Conservation (phyloP, 2,888 invertebrate species). For the Pristionchus japonicus region DNA sequence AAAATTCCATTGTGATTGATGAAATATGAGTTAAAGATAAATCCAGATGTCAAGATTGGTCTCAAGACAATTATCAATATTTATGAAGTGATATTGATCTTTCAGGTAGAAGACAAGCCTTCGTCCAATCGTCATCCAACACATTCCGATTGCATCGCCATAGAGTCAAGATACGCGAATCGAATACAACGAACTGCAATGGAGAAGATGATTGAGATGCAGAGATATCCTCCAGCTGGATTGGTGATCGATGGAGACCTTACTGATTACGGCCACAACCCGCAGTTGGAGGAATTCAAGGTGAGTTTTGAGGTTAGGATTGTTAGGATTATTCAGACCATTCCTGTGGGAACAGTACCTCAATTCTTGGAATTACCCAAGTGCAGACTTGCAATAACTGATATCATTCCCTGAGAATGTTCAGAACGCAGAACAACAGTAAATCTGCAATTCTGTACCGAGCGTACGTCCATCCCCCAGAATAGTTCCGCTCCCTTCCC, state of each 20-base stretch:
- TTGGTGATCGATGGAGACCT: constrained; percentile 74
- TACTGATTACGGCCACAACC: constrained; percentile 71
- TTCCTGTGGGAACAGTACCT: no score
- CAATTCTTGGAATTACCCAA: no score
- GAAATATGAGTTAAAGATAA: no score
- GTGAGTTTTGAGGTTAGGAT: no score
- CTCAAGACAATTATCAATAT: no score
- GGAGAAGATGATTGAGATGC: constrained; percentile 10
- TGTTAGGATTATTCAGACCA: no score
- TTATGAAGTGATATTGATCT: not conserved
- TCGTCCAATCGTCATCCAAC: constrained; percentile 8
- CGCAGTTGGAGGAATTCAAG: constrained; percentile 66
- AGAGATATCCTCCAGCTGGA: constrained; percentile 50
- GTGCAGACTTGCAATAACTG: no score
- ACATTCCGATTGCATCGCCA: constrained; percentile 54
- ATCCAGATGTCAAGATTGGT: no score
- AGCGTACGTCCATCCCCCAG: not conserved
- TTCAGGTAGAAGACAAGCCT: not conserved
- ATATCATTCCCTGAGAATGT: no score
- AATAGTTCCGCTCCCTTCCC: not conserved
- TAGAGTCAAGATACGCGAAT: constrained; percentile 69
- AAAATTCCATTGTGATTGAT: not conserved
- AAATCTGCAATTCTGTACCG: no score
- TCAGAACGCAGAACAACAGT: no score
- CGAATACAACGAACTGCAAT: constrained; percentile 67